phyloP scores from a whole-genome alignment of 92 coral and sea anemone genomes.

The Galaxea fascicularis region DNA sequence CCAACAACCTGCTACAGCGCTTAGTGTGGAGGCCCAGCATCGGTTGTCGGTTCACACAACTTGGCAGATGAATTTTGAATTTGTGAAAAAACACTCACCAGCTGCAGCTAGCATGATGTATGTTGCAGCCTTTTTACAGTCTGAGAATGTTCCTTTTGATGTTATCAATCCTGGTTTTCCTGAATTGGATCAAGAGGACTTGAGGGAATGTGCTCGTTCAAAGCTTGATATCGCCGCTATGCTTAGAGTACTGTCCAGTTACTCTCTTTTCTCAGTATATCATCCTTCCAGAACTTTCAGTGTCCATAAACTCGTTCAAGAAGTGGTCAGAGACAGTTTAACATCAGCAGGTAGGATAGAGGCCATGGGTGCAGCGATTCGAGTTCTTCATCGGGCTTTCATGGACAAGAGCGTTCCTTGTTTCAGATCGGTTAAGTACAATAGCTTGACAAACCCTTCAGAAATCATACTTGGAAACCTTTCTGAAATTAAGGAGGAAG shows the following conservation, averaged over 20 bases:
- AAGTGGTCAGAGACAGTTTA: slow-evolving; percentile 15
- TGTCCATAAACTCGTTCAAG: slow-evolving; percentile 34
- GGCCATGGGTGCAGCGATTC: not conserved
- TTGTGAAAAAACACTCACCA: not conserved
- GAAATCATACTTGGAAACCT: not conserved
- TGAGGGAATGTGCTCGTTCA: slow-evolving; percentile 7
- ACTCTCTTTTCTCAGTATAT: slow-evolving; percentile 20
- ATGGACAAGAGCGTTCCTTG: not conserved
- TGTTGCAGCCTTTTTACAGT: not conserved
- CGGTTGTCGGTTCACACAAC: slow-evolving; percentile 65
- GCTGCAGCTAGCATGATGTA: not conserved
- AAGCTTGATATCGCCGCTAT: slow-evolving; percentile 3
- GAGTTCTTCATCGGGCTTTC: slow-evolving; percentile 16
- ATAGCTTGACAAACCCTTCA: too few relatives aligned
- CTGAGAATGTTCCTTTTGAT: slow-evolving; percentile 1
- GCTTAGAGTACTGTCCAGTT: not conserved
- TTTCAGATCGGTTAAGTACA: not conserved
- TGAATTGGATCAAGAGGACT: slow-evolving; percentile 16
- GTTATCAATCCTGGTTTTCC: not conserved
- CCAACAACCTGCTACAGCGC: slow-evolving; percentile 11
- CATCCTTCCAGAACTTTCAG: not conserved
- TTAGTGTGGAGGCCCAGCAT: slow-evolving; percentile 44
- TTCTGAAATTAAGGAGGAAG: not conserved
- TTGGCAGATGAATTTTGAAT: slow-evolving; percentile 61
- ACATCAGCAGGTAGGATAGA: not conserved